Conservation (phyloP, 1,140 invertebrate species). For the Cecropterus lyciades region DNA sequence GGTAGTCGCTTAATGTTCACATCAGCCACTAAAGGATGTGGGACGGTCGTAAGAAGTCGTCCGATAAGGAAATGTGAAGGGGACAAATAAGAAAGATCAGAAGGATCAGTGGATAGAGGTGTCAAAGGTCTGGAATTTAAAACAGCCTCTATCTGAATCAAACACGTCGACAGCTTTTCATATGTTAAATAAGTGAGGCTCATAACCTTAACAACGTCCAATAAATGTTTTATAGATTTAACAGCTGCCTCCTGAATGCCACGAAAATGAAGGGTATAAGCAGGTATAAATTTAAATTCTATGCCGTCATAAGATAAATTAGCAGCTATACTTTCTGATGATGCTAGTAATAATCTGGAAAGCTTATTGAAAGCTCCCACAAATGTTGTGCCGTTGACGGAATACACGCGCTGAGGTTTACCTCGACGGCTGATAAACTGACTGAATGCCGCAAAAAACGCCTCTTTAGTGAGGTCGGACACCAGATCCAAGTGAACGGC, state of each 20-base stretch:
- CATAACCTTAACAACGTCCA: constrained; percentile 37
- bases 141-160: constrained; percentile 54
- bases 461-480: constrained; percentile 19
- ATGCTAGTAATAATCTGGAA: constrained; percentile 11
- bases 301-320: constrained; percentile 15
- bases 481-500: constrained; percentile 25
- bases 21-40: constrained; percentile 35
- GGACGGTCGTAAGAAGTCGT: constrained; percentile 38
- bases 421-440: too few species aligned
- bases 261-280: constrained; percentile 12
- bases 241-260: constrained; percentile 49
- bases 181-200: constrained; percentile 45
- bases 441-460: constrained; percentile 14
- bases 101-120: too few species aligned
- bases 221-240: constrained; percentile 42
- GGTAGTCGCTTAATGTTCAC: constrained; percentile 35
- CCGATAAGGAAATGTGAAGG: constrained; percentile 58
- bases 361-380: constrained; percentile 32
- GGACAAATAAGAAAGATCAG: constrained; percentile 53
- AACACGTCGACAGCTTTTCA: constrained; percentile 59
- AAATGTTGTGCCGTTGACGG: constrained; percentile 26
- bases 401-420: constrained; percentile 26
- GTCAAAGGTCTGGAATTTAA: constrained; percentile 58
- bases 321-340: constrained; percentile 11
- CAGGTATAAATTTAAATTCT: constrained; percentile 10